Percentiles rank a stretch among this genome's conserved stretches.
phyloP scores from a whole-genome alignment of 2,888 invertebrate species.

The Villa cingulata region DNA sequence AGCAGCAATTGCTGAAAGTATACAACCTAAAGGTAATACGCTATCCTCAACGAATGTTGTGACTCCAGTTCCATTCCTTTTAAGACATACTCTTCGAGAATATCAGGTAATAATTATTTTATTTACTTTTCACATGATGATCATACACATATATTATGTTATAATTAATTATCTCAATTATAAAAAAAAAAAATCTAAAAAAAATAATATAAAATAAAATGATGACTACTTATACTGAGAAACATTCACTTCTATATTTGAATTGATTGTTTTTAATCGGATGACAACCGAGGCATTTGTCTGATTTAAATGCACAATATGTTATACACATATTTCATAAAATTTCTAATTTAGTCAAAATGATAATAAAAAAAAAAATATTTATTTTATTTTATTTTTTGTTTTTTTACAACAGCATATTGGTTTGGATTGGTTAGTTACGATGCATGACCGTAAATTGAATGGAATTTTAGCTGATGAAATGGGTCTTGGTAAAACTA shows the following conservation, averaged over 20 bases:
- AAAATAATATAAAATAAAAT: neutral
- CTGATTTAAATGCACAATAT: constrained; percentile 3
- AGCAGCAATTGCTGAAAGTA: constrained; percentile 84
- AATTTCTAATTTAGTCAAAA: neutral
- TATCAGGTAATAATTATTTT: constrained; percentile 44
- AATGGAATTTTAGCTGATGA: constrained; percentile 95
- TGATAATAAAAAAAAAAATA: too few relatives aligned
- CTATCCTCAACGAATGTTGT: constrained; percentile 87
- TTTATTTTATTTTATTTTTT: neutral
- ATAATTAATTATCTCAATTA: too few relatives aligned
- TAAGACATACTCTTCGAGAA: constrained; percentile 81
- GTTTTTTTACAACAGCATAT: constrained; percentile 50
- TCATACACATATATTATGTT: too few relatives aligned
- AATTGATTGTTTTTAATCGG: constrained; percentile 2
- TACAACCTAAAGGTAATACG: constrained; percentile 97
- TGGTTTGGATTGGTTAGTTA: constrained; percentile 92
- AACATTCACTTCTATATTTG: constrained; percentile 7
- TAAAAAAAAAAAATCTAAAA: too few relatives aligned
- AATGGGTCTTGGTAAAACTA: constrained; percentile 95
- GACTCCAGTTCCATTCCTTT: constrained; percentile 82
- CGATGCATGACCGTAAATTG: constrained; percentile 86
- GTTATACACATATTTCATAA: neutral
- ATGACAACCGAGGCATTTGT: constrained; percentile 10
- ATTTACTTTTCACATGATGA: neutral
- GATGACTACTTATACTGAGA: constrained; percentile 5